Evolutionary conservation across 2,888 invertebrate genomes (phyloP).

Genomic region (Sthenelais limicola): DNA sequence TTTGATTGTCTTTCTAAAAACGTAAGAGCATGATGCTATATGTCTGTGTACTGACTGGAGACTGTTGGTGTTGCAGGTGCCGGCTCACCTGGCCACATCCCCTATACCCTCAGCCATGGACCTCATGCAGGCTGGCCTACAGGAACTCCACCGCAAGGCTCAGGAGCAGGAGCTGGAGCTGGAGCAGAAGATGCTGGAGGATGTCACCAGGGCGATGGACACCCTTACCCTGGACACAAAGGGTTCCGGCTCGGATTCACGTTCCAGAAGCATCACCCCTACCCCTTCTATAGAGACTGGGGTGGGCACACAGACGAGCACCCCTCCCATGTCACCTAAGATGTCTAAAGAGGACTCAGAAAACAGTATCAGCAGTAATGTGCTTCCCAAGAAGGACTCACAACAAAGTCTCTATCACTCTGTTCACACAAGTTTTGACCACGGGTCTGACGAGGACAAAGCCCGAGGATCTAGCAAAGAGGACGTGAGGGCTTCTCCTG

Average conservation of each 20-base stretch:
- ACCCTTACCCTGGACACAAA: neutral
- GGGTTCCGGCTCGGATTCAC: too few species aligned
- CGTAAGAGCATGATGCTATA: too few species aligned
- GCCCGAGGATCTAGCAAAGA: neutral
- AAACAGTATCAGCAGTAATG: slow-evolving; percentile 3
- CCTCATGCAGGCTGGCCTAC: slow-evolving; percentile 63
- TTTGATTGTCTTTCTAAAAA: too few species aligned
- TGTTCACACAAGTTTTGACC: slow-evolving; percentile 26
- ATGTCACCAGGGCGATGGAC: neutral
- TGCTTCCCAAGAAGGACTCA: slow-evolving; percentile 27
- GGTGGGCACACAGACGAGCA: slow-evolving; percentile 17
- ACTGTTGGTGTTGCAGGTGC: slow-evolving; percentile 70
- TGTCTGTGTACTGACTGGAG: too few species aligned
- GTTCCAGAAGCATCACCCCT: slow-evolving; percentile 1
- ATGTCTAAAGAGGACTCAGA: slow-evolving; percentile 10
- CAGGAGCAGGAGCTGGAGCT: neutral
- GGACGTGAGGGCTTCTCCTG: neutral
- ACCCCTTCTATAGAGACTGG: slow-evolving; percentile 19
- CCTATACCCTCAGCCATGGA: slow-evolving; percentile 81
- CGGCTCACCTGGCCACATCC: slow-evolving; percentile 94
- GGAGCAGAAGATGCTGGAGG: neutral
- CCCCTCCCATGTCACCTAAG: slow-evolving; percentile 23
- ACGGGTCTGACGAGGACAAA: slow-evolving; percentile 13
- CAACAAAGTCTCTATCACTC: slow-evolving; percentile 37
- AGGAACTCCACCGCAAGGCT: slow-evolving; percentile 51